Base-by-base conservation (phyloP, 2,113 vertebrate species). In the Sardina pilchardus region DNA sequence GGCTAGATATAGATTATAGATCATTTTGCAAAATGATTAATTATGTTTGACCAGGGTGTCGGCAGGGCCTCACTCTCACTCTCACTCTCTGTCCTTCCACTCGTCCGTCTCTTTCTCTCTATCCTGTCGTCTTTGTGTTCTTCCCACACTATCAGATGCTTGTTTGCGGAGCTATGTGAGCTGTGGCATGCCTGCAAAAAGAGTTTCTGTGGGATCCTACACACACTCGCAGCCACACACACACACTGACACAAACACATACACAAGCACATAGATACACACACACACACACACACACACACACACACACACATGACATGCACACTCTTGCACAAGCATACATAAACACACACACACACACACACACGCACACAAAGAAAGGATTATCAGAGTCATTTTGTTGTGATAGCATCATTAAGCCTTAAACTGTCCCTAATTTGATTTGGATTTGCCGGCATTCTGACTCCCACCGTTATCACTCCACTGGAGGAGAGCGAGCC, bases 331-430 rank as follows among this genome's bases (percentile, higher is more conserved):
- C 30, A 75, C 30, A 75, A n/a, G n/a, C 26, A 78, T 34, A 36
- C 71, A 78, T 34, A 78, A 30, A 63, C 59, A 34, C 71, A 34
- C 34, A 78, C 30, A 78, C 71, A 39, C 71, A 78, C 71, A 78
- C 71, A 78, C 26, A 34, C 71, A 78, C 30, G 39, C 71, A 78
- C 30, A 78, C 71, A 78, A 36, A 78, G 71, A 34, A 78, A 78
- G 71, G 71, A 17, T 36, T 78, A 36, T 6, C 71, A 6, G 26
- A 34, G 63, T 78, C 71, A 78, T 78, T 78, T 78, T 78, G 71
- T 78, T 78, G 71, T 78, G 71, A 71, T 36, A 78, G 30, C 71
- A 78, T 78, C 71, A 78, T 78, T 78, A 78, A 34, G 71, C 71
- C 63, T 34, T 4, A 78, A 78, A 78, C 30, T 36, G 71, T 78